Evolutionary conservation across 2,888 invertebrate genomes (phyloP), one percentile per base, ranked within the genome.

Genomic region (Alloscopus bannaensis): DNA sequence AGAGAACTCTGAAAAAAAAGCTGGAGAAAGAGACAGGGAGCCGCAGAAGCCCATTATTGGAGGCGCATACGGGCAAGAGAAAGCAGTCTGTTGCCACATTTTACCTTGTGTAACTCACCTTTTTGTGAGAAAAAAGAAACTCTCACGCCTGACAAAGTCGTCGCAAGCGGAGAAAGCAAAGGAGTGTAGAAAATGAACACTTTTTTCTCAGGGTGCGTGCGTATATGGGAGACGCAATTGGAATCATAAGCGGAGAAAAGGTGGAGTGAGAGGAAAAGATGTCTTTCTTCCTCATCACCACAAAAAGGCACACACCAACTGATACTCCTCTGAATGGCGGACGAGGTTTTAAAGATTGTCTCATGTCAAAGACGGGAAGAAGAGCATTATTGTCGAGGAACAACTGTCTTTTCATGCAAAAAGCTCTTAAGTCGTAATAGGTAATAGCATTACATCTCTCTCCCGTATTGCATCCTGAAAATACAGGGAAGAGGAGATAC

Each of bases 291-390:
- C 40, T 68, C 59, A 60, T 60, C 68, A 59, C 40, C 22, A 13
- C 42, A 26, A 22, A n/a, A 62, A n/a, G n/a, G n/a, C 71, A 71
- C 24, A 64, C 20, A 65, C 57, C 64, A 71, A 20, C 50, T 78
- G 77, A 78, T 78, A 78, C 77, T 57, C 65, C 18, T 78, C 59
- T 78, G 77, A 78, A 78, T 70, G 59, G 70, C n/a, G n/a, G n/a
- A n/a, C n/a, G 40, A 64, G 77, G 77, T 70, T 70, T 78, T 78
- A 78, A 78, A 64, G 77, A 78, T 78, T 78, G 70, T 29, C 26
- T 22, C 69, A 64, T 77, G 77, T 77, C 62, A 78, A 70, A 78
- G 59, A 55, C 24, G 64, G 47, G 62, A 60, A 69, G 45, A 52
- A n/a, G 50, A 42, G 70, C 64, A 77, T 69, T 77, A 77, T 70